Evolutionary conservation across 1,140 invertebrate genomes (phyloP).

Genomic region (Brachionus koreanus): DNA sequence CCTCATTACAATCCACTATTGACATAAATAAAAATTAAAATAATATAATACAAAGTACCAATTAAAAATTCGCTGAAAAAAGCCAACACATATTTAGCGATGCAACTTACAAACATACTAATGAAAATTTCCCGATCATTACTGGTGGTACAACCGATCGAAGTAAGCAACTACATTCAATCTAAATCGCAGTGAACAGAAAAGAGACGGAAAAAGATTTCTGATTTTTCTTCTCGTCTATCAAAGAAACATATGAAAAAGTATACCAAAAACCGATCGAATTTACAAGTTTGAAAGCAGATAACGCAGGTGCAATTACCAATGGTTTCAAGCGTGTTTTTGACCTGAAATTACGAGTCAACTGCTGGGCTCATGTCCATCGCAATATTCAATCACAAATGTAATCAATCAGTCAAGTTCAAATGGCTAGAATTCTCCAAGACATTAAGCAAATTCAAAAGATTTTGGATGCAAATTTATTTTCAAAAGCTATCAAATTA

Average conservation of each 20-base stretch:
- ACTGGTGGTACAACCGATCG: not conserved
- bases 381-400: not conserved
- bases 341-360: not conserved
- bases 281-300: not conserved
- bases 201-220: not conserved
- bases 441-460: not conserved
- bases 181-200: not conserved
- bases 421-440: not conserved
- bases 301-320: not conserved
- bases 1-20: no score
- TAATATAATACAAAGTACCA: no score
- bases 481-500: not conserved
- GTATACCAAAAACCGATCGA: not conserved
- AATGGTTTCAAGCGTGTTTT: not conserved
- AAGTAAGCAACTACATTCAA: not conserved
- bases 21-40: no score
- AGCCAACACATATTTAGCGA: no score
- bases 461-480: not conserved
- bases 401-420: not conserved
- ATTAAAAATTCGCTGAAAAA: no score
- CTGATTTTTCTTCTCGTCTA: not conserved
- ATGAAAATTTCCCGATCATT: not conserved
- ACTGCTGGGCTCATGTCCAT: not conserved
- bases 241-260: not conserved
- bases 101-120: not conserved